Evolutionary conservation across 2,888 invertebrate genomes (phyloP), one percentile per base, ranked within the genome.

Genomic region (Amiota communis): DNA sequence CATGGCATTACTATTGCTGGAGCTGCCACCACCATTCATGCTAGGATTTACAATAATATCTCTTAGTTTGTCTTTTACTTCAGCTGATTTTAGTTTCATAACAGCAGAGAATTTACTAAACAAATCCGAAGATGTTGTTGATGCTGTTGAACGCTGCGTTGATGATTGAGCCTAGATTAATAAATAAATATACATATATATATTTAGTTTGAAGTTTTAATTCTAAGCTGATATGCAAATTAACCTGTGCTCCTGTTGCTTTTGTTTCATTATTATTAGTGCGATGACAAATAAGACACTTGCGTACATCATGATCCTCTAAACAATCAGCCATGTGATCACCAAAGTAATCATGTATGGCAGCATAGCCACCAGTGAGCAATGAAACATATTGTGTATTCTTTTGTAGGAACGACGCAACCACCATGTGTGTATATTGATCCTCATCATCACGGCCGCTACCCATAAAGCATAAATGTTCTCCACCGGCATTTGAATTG

Each of bases 371-470:
- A 73, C 98, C 98, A 78, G 95, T 94, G 20, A 98, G 92, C 90
- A 98, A 93, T 67, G 97, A 97, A 65, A 99, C 96, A 88, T 96
- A 98, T 83, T 95, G 95, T 0, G 96, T 96, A 87, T 97, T 96
- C 88, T 96, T 95, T 90, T 98, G 98, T 65, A 99, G 91, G 89
- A 99, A 98, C 73, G 97, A 97, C 8, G 99, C 97, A 15, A 99
- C 96, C 36, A 98, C 98, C 99, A 99, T 99, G 88, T 98, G 96
- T 17, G 98, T 97, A 88, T 97, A 98, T 82, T 96, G 96, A 89
- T 98, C 98, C 90, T 97, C 97, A 86, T 98, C 97, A 80, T 95
- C 93, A 67, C 97, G 92, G 1, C 98, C 98, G 76, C 97, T 97
- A 59, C 98, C 98, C 87, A 99, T 93, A 88, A 97, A 96, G 84